Percentiles rank a stretch among this genome's conserved stretches.
phyloP scores from a whole-genome alignment of 1,140 invertebrate species.

The Zaprionus camerounensis region DNA sequence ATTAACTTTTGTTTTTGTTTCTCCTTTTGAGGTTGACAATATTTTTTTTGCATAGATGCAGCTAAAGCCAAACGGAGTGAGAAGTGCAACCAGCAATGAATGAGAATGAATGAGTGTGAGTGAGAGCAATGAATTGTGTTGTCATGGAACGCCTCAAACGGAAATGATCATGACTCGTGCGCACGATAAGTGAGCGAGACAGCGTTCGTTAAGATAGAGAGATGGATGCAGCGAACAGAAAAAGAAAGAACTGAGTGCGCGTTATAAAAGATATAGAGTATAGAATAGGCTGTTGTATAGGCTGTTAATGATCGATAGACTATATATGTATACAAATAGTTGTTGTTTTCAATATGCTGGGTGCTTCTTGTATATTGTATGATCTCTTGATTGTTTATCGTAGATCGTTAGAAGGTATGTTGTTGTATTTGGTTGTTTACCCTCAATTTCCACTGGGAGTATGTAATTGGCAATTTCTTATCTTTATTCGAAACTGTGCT shows the following conservation, averaged over 20 bases:
- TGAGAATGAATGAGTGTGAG: slow-evolving; percentile 6
- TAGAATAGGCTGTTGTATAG: neutral
- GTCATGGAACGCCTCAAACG: slow-evolving; percentile 8
- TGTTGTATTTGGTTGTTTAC: slow-evolving; percentile 69
- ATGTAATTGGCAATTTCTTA: slow-evolving; percentile 85
- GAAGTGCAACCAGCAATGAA: slow-evolving; percentile 16
- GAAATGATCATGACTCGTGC: slow-evolving; percentile 25
- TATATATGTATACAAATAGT: slow-evolving; percentile 3
- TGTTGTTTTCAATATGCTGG: neutral
- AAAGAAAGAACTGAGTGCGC: neutral
- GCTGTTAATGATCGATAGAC: slow-evolving; percentile 24
- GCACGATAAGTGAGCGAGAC: slow-evolving; percentile 26
- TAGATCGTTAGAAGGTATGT: slow-evolving; percentile 31
- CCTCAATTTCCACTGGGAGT: slow-evolving; percentile 84
- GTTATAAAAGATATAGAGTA: slow-evolving; percentile 3
- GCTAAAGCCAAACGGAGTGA: slow-evolving; percentile 22
- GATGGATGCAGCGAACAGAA: slow-evolving; percentile 4
- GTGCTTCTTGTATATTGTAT: slow-evolving; percentile 21
- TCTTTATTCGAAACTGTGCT: slow-evolving; percentile 82
- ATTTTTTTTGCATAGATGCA: slow-evolving; percentile 5
- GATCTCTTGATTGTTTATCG: slow-evolving; percentile 27
- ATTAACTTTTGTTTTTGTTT: slow-evolving; percentile 1
- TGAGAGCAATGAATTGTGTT: neutral
- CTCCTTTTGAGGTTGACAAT: neutral
- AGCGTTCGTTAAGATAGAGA: neutral